These are phyloP conservation scores for Notodonta dromedarius DNA, from an alignment of 2,888 invertebrate species.

Conservation along the genomic window DNA sequence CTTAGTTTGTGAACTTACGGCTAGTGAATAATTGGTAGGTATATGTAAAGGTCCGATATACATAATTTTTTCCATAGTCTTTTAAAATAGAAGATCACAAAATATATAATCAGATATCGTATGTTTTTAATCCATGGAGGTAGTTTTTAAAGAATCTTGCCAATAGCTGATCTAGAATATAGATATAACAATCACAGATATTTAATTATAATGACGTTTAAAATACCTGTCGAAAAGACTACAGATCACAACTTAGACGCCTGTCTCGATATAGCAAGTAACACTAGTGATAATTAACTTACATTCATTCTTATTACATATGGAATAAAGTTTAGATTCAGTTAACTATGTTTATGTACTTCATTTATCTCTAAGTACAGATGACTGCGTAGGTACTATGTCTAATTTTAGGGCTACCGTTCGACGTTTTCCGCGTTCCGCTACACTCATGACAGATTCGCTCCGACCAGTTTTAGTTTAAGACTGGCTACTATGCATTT, in stretches of 20 bases:
- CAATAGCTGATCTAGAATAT: conserved; percentile 61
- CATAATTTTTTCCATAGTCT: conserved; percentile 34
- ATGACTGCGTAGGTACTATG: conserved; percentile 48
- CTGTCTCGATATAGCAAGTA: conserved; percentile 63
- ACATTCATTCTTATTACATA: conserved; percentile 72
- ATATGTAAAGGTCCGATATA: conserved; percentile 13
- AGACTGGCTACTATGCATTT: conserved; percentile 17
- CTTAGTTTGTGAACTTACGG: conserved; percentile 14
- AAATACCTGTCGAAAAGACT: conserved; percentile 75
- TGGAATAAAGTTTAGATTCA: conserved; percentile 75
- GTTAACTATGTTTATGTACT: conserved; percentile 77
- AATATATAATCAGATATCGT: conserved; percentile 41
- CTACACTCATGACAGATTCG: conserved; percentile 40
- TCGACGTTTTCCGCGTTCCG: conserved; percentile 38
- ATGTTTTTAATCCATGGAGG: conserved; percentile 55
- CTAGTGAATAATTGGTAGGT: conserved; percentile 23
- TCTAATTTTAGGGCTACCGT: conserved; percentile 48
- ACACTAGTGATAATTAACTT: conserved; percentile 72
- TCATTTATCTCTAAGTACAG: conserved; percentile 71
- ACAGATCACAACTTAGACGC: conserved; percentile 76
- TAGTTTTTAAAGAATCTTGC: conserved; percentile 58
- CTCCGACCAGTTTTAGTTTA: conserved; percentile 14
- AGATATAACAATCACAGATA: conserved; percentile 71
- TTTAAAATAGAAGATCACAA: conserved; percentile 37
- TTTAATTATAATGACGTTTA: conserved; percentile 60